Evolutionary conservation across 2,888 invertebrate species (phyloP).

Genomic region (Fabriciana adippe): DNA sequence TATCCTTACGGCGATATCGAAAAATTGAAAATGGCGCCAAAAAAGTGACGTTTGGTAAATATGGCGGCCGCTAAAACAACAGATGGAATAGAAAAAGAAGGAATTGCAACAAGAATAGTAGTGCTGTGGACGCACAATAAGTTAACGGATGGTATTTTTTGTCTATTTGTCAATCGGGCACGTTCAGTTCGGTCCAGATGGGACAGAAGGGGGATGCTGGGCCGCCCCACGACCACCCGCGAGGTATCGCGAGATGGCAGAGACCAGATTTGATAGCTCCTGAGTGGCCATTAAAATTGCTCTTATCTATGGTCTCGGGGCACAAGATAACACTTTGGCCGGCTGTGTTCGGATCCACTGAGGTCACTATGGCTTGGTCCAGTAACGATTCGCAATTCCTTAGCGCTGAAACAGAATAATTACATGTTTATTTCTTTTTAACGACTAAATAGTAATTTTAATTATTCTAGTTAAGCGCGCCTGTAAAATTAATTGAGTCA

Average conservation of each 20-base stretch:
- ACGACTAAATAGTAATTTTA: too few species aligned
- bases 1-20: conserved; percentile 31
- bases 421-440: neutral
- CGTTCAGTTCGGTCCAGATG: conserved; percentile 86
- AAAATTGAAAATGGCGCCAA: conserved; percentile 7
- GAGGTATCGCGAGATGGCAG: conserved; percentile 89
- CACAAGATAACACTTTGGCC: conserved; percentile 64
- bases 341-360: conserved; percentile 55
- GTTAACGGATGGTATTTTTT: conserved; percentile 42
- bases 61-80: conserved; percentile 47
- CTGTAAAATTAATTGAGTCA: too few species aligned
- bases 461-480: too few species aligned
- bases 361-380: conserved; percentile 60
- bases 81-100: conserved; percentile 47
- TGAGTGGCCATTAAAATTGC: conserved; percentile 76
- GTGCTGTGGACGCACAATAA: conserved; percentile 47
- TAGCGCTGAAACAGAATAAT: conserved; percentile 56
- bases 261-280: conserved; percentile 87
- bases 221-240: conserved; percentile 93
- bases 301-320: conserved; percentile 54
- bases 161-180: conserved; percentile 68
- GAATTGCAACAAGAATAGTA: conserved; percentile 53
- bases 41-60: conserved; percentile 40
- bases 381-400: conserved; percentile 62
- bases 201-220: conserved; percentile 88